Conservation (phyloP, 1,140 invertebrate species). For the Mya arenaria region DNA sequence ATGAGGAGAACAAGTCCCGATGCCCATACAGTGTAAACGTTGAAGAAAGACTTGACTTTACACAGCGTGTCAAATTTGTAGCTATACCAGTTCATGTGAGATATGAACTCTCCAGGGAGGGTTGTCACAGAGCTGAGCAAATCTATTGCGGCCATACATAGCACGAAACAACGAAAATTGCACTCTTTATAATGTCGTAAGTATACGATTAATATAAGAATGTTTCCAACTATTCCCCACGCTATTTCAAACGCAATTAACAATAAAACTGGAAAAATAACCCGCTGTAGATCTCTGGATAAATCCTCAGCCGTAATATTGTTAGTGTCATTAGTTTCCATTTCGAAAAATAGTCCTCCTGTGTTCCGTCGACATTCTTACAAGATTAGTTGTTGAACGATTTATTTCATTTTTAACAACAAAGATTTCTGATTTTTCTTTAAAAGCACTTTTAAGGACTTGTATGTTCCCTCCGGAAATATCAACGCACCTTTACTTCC, state of each 20-base stretch:
- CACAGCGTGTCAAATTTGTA: slow-evolving; percentile 53
- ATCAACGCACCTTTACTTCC: too few species aligned
- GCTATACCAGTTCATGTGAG: slow-evolving; percentile 64
- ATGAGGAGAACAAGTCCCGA: slow-evolving; percentile 60
- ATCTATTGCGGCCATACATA: slow-evolving; percentile 62
- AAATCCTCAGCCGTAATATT: slow-evolving; percentile 16
- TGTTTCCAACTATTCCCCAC: slow-evolving; percentile 59
- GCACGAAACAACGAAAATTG: slow-evolving; percentile 59
- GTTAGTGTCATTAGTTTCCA: too few species aligned
- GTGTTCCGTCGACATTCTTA: too few species aligned
- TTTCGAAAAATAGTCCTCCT: too few species aligned
- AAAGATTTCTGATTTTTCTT: too few species aligned
- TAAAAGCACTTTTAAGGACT: too few species aligned
- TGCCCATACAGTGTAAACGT: slow-evolving; percentile 57
- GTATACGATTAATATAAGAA: slow-evolving; percentile 62
- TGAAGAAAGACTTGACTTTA: slow-evolving; percentile 56
- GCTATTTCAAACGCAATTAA: slow-evolving; percentile 40
- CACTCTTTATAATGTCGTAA: slow-evolving; percentile 10
- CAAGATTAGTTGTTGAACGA: too few species aligned
- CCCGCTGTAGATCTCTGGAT: slow-evolving; percentile 17
- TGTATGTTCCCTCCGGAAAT: too few species aligned
- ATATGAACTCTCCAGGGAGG: slow-evolving; percentile 66
- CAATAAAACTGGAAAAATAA: slow-evolving; percentile 47
- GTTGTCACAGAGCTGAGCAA: slow-evolving; percentile 60
- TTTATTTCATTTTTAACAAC: too few species aligned